These are phyloP conservation scores for Phania funesta DNA, from an alignment of 2,888 invertebrate species.

Conservation along the genomic window DNA sequence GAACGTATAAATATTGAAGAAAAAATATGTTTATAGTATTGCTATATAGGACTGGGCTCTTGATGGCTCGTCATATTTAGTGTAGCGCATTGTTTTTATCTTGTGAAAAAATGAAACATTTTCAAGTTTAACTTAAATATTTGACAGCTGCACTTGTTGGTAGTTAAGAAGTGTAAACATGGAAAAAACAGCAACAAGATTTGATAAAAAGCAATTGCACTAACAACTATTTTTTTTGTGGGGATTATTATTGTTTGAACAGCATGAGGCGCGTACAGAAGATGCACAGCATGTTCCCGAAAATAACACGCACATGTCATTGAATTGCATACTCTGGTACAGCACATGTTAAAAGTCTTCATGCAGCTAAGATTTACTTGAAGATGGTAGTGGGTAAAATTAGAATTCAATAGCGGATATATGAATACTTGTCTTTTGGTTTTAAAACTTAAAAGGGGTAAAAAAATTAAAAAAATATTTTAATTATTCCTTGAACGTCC, in stretches of 20 bases:
- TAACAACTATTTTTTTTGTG: conserved; percentile 39
- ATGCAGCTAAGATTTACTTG: neutral
- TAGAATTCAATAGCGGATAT: too few species aligned
- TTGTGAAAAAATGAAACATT: conserved; percentile 39
- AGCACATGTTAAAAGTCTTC: neutral
- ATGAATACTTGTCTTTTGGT: too few species aligned
- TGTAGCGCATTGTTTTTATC: neutral
- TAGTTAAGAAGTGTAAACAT: conserved; percentile 19
- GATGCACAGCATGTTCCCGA: conserved; percentile 56
- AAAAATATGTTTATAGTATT: neutral
- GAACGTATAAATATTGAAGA: neutral
- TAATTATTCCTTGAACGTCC: too few species aligned
- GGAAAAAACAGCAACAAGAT: conserved; percentile 45
- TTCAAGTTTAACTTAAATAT: conserved; percentile 61
- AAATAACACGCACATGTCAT: conserved; percentile 65
- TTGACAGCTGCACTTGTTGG: conserved; percentile 66
- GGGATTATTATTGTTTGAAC: conserved; percentile 56
- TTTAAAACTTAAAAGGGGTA: too few species aligned
- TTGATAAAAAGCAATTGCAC: conserved; percentile 45
- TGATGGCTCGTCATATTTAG: neutral
- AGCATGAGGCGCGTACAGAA: conserved; percentile 55
- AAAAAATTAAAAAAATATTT: too few species aligned
- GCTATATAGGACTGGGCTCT: neutral
- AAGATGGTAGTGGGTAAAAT: neutral
- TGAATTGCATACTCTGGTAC: conserved; percentile 49